A percentile compares a stretch with the other conserved stretches of the same genome.
Conservation (phyloP, 2,888 invertebrate genomes). For the Automeris io region DNA sequence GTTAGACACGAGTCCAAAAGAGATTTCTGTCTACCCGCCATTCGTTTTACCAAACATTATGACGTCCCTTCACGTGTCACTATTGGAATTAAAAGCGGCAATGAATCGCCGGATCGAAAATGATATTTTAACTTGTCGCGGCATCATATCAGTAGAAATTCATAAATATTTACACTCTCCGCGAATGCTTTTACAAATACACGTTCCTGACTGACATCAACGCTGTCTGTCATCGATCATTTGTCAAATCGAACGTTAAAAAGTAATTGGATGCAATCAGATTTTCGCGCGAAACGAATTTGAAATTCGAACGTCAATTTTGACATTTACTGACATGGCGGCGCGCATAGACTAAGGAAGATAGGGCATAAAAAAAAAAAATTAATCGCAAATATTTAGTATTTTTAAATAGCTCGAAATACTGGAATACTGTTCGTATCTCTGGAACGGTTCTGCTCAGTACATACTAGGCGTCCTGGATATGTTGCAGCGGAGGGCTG, state of each 20-base stretch:
- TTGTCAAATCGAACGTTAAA: slow-evolving; percentile 43
- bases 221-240: slow-evolving; percentile 62
- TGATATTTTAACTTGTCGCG: slow-evolving; percentile 54
- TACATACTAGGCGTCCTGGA: too few relatives aligned
- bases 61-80: slow-evolving; percentile 29
- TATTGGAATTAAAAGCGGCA: slow-evolving; percentile 55
- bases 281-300: slow-evolving; percentile 5
- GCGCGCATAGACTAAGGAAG: too few relatives aligned
- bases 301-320: slow-evolving; percentile 20
- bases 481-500: too few relatives aligned
- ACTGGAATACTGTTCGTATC: too few relatives aligned
- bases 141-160: slow-evolving; percentile 26
- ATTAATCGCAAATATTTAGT: too few relatives aligned
- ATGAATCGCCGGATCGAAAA: slow-evolving; percentile 27
- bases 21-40: slow-evolving; percentile 48
- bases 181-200: slow-evolving; percentile 57
- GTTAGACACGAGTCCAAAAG: slow-evolving; percentile 55
- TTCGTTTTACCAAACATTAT: slow-evolving; percentile 32
- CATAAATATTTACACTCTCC: slow-evolving; percentile 67
- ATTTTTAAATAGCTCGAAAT: too few relatives aligned
- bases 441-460: too few relatives aligned
- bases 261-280: slow-evolving; percentile 3
- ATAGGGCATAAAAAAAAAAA: too few relatives aligned
- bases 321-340: slow-evolving; percentile 25
- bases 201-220: slow-evolving; percentile 60